Percentiles rank a stretch among this genome's conserved stretches.
Evolutionary conservation across 2,888 invertebrate genomes (phyloP).

Genomic region (Gastrophysa polygoni): DNA sequence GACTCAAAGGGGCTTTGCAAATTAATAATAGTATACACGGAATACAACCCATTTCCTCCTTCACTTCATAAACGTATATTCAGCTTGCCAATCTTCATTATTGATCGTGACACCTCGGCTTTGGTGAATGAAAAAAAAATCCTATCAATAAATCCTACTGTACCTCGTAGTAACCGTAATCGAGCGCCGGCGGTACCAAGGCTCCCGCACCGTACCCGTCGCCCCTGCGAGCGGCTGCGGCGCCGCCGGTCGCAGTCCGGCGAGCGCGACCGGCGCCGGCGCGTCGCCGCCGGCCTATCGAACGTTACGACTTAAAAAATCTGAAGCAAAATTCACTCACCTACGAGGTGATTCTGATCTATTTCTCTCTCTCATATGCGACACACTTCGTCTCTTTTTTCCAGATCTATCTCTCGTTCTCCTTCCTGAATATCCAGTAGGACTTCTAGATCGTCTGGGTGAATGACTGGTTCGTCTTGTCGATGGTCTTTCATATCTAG

Average conservation of each 20-base stretch:
- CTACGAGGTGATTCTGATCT: conserved; percentile 13
- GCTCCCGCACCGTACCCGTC: background rate
- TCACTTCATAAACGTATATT: too few relatives aligned
- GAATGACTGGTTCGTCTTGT: conserved; percentile 3
- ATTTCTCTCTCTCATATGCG: background rate
- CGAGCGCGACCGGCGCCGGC: background rate
- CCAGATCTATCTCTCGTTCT: conserved; percentile 8
- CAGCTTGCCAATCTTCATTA: too few relatives aligned
- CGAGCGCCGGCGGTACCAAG: background rate
- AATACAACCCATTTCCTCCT: too few relatives aligned
- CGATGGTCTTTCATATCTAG: background rate
- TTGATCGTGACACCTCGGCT: too few relatives aligned
- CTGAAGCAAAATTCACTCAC: background rate
- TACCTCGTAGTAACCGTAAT: background rate
- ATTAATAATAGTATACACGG: too few relatives aligned
- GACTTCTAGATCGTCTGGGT: conserved; percentile 10
- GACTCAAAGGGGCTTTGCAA: too few relatives aligned
- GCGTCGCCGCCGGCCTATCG: background rate
- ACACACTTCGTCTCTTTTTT: conserved; percentile 13
- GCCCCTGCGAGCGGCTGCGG: background rate
- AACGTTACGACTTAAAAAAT: background rate
- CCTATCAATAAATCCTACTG: background rate
- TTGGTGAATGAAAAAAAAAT: too few relatives aligned
- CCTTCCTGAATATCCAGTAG: conserved; percentile 3
- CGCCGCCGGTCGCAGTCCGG: background rate